Conservation (phyloP, 2,888 invertebrate genomes). For the Andrena dorsata region DNA sequence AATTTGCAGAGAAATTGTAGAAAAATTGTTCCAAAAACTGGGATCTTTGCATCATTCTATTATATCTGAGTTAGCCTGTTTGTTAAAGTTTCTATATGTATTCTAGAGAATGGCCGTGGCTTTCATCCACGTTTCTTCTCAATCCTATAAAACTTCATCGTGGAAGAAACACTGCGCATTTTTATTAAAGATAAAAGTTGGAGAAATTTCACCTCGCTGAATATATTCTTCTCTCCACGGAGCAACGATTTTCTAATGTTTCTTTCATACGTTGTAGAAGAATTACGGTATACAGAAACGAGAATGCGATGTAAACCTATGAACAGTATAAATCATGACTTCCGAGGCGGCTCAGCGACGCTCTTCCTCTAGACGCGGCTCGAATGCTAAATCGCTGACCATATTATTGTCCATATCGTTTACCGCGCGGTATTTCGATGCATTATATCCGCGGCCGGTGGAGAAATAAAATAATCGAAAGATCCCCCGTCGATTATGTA, state of each 20-base stretch:
- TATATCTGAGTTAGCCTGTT: neutral
- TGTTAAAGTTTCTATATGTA: neutral
- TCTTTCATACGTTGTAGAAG: constrained; percentile 36
- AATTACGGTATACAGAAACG: constrained; percentile 46
- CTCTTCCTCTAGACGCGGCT: constrained; percentile 43
- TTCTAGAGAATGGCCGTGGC: constrained; percentile 4
- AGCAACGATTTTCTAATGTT: constrained; percentile 48
- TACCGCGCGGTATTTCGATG: constrained; percentile 10
- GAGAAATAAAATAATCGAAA: constrained; percentile 11
- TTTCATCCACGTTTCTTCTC: neutral
- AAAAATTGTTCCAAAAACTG: neutral
- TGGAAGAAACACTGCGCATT: constrained; percentile 7
- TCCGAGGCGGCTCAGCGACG: constrained; percentile 43
- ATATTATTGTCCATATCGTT: constrained; percentile 32
- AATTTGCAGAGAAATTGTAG: neutral
- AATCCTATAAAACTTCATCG: neutral
- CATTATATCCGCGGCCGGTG: constrained; percentile 18
- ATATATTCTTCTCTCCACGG: constrained; percentile 5
- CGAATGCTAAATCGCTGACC: constrained; percentile 36
- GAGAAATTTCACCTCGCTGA: neutral
- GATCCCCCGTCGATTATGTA: constrained; percentile 33
- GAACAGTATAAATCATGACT: constrained; percentile 47
- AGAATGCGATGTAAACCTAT: constrained; percentile 39
- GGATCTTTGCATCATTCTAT: neutral
- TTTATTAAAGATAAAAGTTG: constrained; percentile 24